phyloP scores from a whole-genome alignment of 2,888 invertebrate species.

The Xanthorhoe spadicearia region DNA sequence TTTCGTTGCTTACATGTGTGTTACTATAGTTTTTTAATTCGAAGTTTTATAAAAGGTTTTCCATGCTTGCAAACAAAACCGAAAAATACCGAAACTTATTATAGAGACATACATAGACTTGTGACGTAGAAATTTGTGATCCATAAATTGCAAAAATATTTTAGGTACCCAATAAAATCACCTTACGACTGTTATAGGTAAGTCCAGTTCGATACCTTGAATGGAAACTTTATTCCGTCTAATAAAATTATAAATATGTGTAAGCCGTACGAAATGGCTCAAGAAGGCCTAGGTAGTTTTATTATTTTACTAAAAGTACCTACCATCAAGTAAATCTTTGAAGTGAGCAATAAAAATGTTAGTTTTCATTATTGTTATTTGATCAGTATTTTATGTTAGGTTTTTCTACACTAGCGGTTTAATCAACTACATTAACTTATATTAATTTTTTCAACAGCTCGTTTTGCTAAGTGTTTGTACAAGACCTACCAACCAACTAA shows the following conservation, averaged over 20 bases:
- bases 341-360: neutral
- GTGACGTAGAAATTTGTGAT: constrained; percentile 5
- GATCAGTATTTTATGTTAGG: constrained; percentile 17
- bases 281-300: neutral
- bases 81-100: constrained; percentile 4
- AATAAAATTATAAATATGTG: neutral
- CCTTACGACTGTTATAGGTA: neutral
- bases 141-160: neutral
- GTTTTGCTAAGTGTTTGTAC: neutral
- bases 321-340: neutral
- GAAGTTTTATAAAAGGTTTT: constrained; percentile 2
- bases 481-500: neutral
- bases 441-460: neutral
- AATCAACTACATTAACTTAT: neutral
- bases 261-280: neutral
- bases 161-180: neutral
- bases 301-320: neutral
- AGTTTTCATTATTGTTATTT: constrained; percentile 2
- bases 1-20: constrained; percentile 39
- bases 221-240: neutral
- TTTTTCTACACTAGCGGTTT: neutral
- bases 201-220: neutral
- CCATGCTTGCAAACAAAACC: constrained; percentile 3
- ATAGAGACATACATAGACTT: neutral
- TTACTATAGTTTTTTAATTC: constrained; percentile 35